phyloP scores from a whole-genome alignment of 2,113 vertebrate genomes.

The Mobula birostris region DNA sequence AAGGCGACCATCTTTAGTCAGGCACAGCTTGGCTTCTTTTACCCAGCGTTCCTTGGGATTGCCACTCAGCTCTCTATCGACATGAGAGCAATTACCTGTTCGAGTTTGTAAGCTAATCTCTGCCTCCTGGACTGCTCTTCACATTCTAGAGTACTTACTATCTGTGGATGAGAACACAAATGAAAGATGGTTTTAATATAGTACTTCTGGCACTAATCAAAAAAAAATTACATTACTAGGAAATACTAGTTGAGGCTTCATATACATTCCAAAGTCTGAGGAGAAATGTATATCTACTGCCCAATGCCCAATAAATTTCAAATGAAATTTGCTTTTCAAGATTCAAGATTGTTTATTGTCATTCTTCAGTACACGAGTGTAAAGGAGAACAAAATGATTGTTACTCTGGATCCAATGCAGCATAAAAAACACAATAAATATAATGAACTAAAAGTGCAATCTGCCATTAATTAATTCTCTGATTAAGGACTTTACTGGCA shows the following conservation, averaged over 20 bases:
- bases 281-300: background rate
- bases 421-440: background rate
- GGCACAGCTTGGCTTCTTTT: constrained; percentile 99
- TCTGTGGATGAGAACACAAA: constrained; percentile 58
- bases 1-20: constrained; percentile 95
- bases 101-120: constrained; percentile 96
- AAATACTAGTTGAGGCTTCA: background rate
- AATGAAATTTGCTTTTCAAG: no score
- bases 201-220: background rate
- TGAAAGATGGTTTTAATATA: background rate
- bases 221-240: background rate
- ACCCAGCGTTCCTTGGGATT: constrained; percentile 91
- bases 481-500: background rate
- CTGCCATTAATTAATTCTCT: background rate
- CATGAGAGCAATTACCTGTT: constrained; percentile 98
- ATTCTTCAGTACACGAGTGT: no score
- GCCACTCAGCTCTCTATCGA: constrained; percentile 98
- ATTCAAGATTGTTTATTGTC: no score
- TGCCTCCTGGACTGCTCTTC: constrained; percentile 93
- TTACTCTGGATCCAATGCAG: no score
- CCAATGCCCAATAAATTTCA: background rate
- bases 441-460: background rate
- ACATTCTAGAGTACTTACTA: constrained; percentile 83
- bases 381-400: no score
- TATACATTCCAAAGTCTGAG: background rate